phyloP scores from a whole-genome alignment of 2,113 vertebrate species.

The Charina bottae region DNA sequence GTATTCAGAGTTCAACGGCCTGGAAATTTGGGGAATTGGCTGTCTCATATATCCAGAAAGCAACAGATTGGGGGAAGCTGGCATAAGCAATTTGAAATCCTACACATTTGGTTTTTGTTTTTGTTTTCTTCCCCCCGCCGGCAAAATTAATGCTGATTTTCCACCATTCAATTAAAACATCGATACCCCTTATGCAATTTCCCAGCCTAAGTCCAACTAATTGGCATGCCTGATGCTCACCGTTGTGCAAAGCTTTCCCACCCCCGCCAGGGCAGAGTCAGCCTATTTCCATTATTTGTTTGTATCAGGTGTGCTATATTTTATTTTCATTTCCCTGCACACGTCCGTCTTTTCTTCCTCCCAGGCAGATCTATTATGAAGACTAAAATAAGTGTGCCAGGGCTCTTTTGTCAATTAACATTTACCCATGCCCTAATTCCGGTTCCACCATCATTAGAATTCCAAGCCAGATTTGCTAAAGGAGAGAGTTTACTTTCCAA shows the following conservation, averaged over 20 bases:
- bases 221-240: slow-evolving; percentile 7
- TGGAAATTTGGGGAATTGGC: background rate
- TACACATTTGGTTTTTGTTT: background rate
- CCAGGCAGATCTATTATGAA: slow-evolving; percentile 49
- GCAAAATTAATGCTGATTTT: background rate
- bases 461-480: slow-evolving; percentile 8
- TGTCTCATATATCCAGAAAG: background rate
- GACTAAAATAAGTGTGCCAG: slow-evolving; percentile 51
- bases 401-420: slow-evolving; percentile 59
- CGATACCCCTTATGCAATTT: background rate
- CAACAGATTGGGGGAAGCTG: background rate
- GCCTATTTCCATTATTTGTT: slow-evolving; percentile 44
- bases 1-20: background rate
- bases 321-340: slow-evolving; percentile 35
- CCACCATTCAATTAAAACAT: background rate
- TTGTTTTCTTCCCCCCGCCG: background rate
- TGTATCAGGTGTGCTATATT: slow-evolving; percentile 29
- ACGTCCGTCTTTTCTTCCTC: slow-evolving; percentile 49
- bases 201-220: background rate
- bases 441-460: slow-evolving; percentile 59
- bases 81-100: background rate
- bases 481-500: slow-evolving; percentile 58
- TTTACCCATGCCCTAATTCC: slow-evolving; percentile 54
- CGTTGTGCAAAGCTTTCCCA: slow-evolving; percentile 23
- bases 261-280: slow-evolving; percentile 23